Conservation (phyloP, 2,113 vertebrate species). For the Nothobranchius furzeri region DNA sequence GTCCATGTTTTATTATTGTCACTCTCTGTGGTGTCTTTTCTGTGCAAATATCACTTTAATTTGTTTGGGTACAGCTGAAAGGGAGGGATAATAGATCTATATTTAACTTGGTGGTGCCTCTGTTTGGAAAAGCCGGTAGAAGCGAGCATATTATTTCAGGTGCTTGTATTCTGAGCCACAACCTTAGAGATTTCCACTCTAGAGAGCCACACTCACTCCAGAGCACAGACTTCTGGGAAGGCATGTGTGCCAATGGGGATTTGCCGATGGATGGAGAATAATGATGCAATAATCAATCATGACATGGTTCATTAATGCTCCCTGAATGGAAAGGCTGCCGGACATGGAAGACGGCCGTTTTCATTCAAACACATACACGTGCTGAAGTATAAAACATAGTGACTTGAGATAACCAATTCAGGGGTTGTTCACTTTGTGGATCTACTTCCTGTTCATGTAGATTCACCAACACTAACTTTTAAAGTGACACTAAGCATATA, state of each 20-base stretch:
- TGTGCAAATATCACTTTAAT: slow-evolving; percentile 85
- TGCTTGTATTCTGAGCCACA: slow-evolving; percentile 95
- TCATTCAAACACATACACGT: slow-evolving; percentile 21
- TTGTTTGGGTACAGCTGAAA: slow-evolving; percentile 89
- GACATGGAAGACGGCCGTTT: slow-evolving; percentile 28
- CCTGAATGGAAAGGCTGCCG: slow-evolving; percentile 15
- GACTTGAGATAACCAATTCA: slow-evolving; percentile 35
- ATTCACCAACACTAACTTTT: background rate
- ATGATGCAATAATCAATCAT: slow-evolving; percentile 89
- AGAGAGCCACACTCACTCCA: slow-evolving; percentile 55
- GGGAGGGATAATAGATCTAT: slow-evolving; percentile 91
- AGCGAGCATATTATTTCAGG: slow-evolving; percentile 95
- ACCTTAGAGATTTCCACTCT: slow-evolving; percentile 84
- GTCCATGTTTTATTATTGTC: slow-evolving; percentile 74
- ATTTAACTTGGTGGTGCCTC: slow-evolving; percentile 88
- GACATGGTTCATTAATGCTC: slow-evolving; percentile 79
- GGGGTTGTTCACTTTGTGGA: slow-evolving; percentile 11
- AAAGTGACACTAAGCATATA: too few relatives aligned
- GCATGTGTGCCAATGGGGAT: slow-evolving; percentile 81
- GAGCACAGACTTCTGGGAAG: slow-evolving; percentile 87
- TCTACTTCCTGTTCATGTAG: slow-evolving; percentile 23
- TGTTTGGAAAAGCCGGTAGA: slow-evolving; percentile 85
- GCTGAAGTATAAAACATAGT: slow-evolving; percentile 29
- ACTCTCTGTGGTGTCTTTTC: slow-evolving; percentile 81
- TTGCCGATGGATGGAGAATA: slow-evolving; percentile 74